Base-by-base conservation (phyloP, 2,797 vertebrate genomes). In the Fundulus diaphanus region DNA sequence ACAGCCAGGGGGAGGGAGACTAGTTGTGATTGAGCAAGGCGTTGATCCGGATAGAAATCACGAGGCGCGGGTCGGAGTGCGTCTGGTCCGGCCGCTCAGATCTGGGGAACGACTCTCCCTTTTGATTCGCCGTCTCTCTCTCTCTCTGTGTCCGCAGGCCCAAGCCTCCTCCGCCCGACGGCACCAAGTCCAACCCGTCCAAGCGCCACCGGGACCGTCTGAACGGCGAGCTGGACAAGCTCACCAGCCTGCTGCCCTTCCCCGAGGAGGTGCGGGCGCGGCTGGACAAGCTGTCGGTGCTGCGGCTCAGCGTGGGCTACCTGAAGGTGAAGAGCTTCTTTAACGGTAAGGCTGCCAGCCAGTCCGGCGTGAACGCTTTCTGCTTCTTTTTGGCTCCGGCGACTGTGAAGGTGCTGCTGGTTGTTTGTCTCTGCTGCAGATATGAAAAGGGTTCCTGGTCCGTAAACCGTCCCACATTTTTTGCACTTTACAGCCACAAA, bases 311-410 rank as follows among this genome's bases (percentile, higher is more conserved):
- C 0, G 96, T 97, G 0, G 96, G 96, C 0, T 97, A 96, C 92
- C 93, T 97, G 77, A 96, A 95, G 90, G 94, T 94, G 78, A 97
- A 97, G 86, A 95, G 93, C 88, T 96, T 94, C 92, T 95, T 97
- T 83, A 90, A 78, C n/a, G 95, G 96, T 96, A 80, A 95, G 95
- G n/a, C n/a, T n/a, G n/a, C n/a, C n/a, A n/a, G n/a, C n/a, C n/a
- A n/a, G n/a, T n/a, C n/a, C n/a, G n/a, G n/a, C n/a, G n/a, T n/a
- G n/a, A n/a, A n/a, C n/a, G n/a, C n/a, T n/a, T n/a, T n/a, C n/a
- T n/a, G n/a, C n/a, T n/a, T n/a, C n/a, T n/a, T n/a, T 46, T 12
- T 46, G 44, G 44, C 44, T 46, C 44, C 3, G 44, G 15, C 11
- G n/a, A n/a, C n/a, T n/a, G n/a, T n/a, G n/a, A n/a, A n/a, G n/a